A percentile compares a stretch with the other conserved stretches of the same genome.
Evolutionary conservation across 2,113 vertebrate genomes (phyloP).

Genomic region (Acrocephalus kingi): DNA sequence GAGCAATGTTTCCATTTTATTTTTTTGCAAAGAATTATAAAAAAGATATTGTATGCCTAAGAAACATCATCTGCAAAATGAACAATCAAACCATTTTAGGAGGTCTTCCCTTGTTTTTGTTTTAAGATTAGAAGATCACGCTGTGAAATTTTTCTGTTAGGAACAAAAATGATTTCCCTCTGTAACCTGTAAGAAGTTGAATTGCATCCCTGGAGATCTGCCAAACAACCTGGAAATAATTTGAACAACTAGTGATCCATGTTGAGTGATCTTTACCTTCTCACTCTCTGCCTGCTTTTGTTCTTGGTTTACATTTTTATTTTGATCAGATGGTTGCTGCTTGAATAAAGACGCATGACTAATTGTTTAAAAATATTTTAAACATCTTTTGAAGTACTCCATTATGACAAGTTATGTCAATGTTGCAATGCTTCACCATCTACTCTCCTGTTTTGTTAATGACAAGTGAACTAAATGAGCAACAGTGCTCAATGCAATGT

Average conservation of each 20-base stretch:
- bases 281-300: neutral
- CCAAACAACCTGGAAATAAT: conserved; percentile 34
- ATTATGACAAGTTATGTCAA: neutral
- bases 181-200: conserved; percentile 3
- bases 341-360: conserved; percentile 5
- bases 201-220: neutral
- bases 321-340: neutral
- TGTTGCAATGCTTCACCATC: neutral
- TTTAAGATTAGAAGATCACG: neutral
- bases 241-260: conserved; percentile 28
- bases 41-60: neutral
- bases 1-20: neutral
- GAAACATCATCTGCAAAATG: neutral
- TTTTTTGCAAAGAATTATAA: neutral
- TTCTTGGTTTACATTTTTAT: neutral
- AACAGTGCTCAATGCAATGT: neutral
- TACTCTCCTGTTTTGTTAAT: neutral
- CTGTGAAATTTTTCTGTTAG: conserved; percentile 4
- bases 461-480: neutral
- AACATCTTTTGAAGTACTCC: neutral
- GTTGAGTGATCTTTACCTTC: conserved; percentile 1
- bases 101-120: neutral
- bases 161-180: neutral
- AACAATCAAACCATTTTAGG: neutral
- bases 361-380: conserved; percentile 32